These are phyloP conservation scores for Saccopteryx bilineata DNA, from an alignment of 2,113 vertebrate genomes.

Conservation along the genomic window DNA sequence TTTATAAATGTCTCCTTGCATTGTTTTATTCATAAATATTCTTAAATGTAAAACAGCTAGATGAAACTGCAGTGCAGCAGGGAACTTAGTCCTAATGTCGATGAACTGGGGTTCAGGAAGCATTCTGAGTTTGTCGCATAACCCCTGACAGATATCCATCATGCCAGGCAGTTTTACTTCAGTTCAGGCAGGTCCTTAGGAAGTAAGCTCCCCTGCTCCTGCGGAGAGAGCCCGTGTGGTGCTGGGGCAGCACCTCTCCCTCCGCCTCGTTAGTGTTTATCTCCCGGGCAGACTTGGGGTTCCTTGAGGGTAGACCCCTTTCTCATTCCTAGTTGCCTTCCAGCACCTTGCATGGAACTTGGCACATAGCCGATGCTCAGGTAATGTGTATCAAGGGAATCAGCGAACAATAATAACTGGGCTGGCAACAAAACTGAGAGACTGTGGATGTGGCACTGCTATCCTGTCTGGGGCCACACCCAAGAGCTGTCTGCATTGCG, in stretches of 20 bases:
- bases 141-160: neutral
- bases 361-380: neutral
- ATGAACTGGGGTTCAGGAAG: neutral
- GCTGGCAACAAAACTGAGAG: neutral
- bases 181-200: neutral
- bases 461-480: neutral
- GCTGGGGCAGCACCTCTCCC: accelerated
- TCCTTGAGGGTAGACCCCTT: neutral
- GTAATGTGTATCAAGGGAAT: neutral
- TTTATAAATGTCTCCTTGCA: neutral
- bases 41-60: neutral
- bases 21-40: neutral
- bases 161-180: neutral
- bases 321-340: constrained; percentile 10
- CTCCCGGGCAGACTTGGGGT: neutral
- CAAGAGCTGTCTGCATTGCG: neutral
- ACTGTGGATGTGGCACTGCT: neutral
- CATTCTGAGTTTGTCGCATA: neutral
- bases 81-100: neutral
- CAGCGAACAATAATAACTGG: neutral
- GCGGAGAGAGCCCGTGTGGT: neutral
- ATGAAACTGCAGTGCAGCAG: neutral
- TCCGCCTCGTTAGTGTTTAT: neutral
- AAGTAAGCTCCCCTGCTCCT: neutral
- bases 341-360: neutral